Base-by-base conservation (phyloP, 2,113 vertebrate genomes). In the Burhinus oedicnemus region DNA sequence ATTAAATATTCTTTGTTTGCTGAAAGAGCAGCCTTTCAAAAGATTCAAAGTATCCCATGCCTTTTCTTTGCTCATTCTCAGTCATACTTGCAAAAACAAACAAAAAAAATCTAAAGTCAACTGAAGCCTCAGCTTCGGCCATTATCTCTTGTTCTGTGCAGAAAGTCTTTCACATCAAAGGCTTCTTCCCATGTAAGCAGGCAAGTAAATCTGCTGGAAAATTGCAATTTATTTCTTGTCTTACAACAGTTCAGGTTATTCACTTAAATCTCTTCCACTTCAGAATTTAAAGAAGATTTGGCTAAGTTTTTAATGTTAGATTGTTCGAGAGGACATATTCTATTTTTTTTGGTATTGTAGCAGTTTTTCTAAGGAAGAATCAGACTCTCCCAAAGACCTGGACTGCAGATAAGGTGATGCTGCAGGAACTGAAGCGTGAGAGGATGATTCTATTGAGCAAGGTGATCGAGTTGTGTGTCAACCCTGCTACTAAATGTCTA, bases 291-390 rank as follows among this genome's bases (percentile, higher is more conserved):
- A 70, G n/a, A 61, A 32, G 5, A 58, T 58, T 25, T 52, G 14
- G 8, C 2, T 15, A 68, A 29, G 1, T 12, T 84, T 83, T 75
- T 40, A 3, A 51, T 38, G 69, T 62, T 25, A 72, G 23, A 61
- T 38, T 23, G 9, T 47, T 76, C 0, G 0, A 70, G 38, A 54
- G 3, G 4, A 51, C 38, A 5, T 85, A 12, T 32, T 86, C 5
- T 36, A 3, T 16, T 36, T 15, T 42, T 87, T 75, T 65, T 54
- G 45, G 15, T 45, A 62, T 57, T 0, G 0, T 5, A 52, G 40
- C 19, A 40, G 42, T 10, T 75, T 87, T 83, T 93, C 4, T 69
- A 42, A 47, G 69, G 72, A 83, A 94, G 27, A 60, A 66, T 42
- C 12, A 6, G 25, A 74, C 77, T 58, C 47, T 76, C 42, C n/a